These are phyloP conservation scores for Mellivora capensis DNA, from an alignment of 2,113 vertebrate genomes.

Conservation along the genomic window DNA sequence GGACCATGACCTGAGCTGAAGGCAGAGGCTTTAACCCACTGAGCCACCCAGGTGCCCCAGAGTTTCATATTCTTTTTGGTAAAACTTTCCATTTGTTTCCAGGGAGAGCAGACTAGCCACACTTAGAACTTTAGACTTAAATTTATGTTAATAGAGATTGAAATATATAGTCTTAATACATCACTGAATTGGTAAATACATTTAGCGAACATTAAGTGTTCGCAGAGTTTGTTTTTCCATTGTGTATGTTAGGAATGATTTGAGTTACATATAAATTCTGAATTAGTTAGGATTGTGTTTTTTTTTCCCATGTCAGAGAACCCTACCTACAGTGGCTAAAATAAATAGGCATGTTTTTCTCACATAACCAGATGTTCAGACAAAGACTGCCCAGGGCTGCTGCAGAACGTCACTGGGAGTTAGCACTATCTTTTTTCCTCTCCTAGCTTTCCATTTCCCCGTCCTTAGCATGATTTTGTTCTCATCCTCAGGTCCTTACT, in stretches of 20 bases:
- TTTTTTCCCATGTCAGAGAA: not conserved
- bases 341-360: not conserved
- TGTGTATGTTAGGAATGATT: not conserved
- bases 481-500: not conserved
- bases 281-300: not conserved
- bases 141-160: not conserved
- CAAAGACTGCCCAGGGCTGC: not conserved
- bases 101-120: not conserved
- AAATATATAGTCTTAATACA: not conserved
- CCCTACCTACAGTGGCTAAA: not conserved
- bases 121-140: not conserved
- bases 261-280: not conserved
- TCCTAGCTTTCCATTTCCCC: not conserved
- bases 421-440: not conserved
- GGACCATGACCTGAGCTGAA: too few species aligned
- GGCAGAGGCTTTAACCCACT: too few species aligned
- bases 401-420: not conserved
- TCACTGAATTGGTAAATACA: not conserved
- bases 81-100: constrained; percentile 3
- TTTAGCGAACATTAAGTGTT: not conserved
- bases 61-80: not conserved
- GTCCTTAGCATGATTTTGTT: not conserved
- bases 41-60: too few species aligned
- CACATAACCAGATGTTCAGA: not conserved
- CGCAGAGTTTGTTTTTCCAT: not conserved